Base-by-base conservation (phyloP, 2,888 invertebrate genomes). In the Diaphora mendica region DNA sequence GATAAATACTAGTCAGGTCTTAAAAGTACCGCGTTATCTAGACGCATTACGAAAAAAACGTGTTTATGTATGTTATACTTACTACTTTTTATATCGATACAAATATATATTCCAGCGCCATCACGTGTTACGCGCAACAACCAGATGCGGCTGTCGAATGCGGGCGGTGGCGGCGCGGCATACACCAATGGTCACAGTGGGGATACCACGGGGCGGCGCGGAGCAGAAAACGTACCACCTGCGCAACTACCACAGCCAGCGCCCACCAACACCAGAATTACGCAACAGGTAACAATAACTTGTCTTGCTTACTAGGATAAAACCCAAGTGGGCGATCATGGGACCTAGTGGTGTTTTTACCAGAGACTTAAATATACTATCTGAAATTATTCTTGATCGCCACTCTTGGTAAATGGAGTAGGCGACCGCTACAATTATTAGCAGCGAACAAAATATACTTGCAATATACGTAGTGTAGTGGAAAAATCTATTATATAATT, bases 191-290 rank as follows among this genome's bases (percentile, higher is more conserved):
- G 96, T 2, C 96, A 96, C 89, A 95, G 96, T 72, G 96, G 96
- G 48, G 96, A 96, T 87, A 96, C 96, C 75, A 96, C 96, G 69
- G 96, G 96, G 74, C 95, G 96, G 73, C 95, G 96, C 66, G 96
- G 96, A 85, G 92, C 96, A 1, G 97, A 97, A 91, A 97, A 97
- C 88, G 96, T 97, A 85, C 97, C 97, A 72, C 96, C 93, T 95
- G 73, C 91, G 78, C 95, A 93, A 70, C 94, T 94, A 72, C 88
- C 89, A 73, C 95, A 93, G 72, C 93, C 95, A 85, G 72, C 88
- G 35, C 88, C 91, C 65, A 87, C 93, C 70, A 96, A 93, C 85
- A 84, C 92, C 64, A 91, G 95, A 83, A 83, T 94, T 78, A 95
- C 94, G 74, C 96, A 94, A 83, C 96, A 96, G 94, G 96, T 96